Percentiles rank a stretch among this genome's conserved stretches.
Evolutionary conservation across 2,888 invertebrate genomes (phyloP).

Genomic region (Dorcus hopei): DNA sequence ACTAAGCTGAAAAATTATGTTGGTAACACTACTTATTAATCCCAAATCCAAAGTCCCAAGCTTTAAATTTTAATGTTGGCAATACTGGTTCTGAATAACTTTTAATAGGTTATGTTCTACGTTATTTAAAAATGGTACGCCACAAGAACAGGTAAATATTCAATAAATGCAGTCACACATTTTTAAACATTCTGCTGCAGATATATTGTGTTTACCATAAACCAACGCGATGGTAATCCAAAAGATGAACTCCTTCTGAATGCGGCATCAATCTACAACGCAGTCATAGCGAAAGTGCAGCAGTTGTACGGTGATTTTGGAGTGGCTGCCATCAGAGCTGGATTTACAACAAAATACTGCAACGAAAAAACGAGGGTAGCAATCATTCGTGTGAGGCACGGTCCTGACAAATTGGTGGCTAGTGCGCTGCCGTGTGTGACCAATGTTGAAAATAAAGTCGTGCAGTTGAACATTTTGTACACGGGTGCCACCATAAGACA

Average conservation of each 20-base stretch:
- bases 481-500: conserved; percentile 76
- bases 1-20: too few species aligned
- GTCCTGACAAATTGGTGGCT: conserved; percentile 69
- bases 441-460: conserved; percentile 61
- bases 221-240: conserved; percentile 50
- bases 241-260: conserved; percentile 54
- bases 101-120: neutral
- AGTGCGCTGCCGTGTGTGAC: conserved; percentile 68
- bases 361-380: conserved; percentile 74
- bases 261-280: conserved; percentile 54
- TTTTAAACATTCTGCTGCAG: conserved; percentile 47
- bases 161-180: neutral
- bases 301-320: conserved; percentile 76
- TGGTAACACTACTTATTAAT: too few species aligned
- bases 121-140: conserved; percentile 35
- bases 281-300: conserved; percentile 62
- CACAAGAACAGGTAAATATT: conserved; percentile 38
- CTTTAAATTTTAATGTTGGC: too few species aligned
- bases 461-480: conserved; percentile 65
- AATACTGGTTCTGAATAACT: neutral
- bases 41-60: too few species aligned
- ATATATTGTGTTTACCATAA: conserved; percentile 67
- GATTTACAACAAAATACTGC: conserved; percentile 75
- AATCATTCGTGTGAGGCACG: conserved; percentile 69
- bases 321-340: conserved; percentile 64